Evolutionary conservation across 2,113 vertebrate species (phyloP), one percentile per base, ranked within the genome.

Genomic region (Sterna hirundo): DNA sequence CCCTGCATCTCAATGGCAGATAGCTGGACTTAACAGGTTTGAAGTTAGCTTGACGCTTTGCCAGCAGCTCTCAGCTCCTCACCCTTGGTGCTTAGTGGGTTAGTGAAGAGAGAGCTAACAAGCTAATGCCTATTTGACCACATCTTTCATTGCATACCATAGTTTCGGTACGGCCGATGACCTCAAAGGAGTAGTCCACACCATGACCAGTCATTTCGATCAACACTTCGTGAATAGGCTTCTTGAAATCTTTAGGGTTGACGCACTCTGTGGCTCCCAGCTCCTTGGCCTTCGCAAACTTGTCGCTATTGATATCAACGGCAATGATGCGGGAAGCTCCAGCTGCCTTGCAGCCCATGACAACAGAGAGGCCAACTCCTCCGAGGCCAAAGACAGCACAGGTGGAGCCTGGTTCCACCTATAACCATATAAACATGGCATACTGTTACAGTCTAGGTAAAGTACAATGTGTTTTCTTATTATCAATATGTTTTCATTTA

Each of bases 291-390:
- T 97, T 98, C 61, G 97, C 66, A 94, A 98, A 99, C 94, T 99
- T 99, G 34, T 95, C 77, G 0, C 29, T 96, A 3, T 99, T 99
- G 96, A 98, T 96, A 55, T 99, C 99, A 10, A 99, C 18, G 0
- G 66, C 99, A 54, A 99, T 99, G 97, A 99, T 99, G 88, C 98
- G 98, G 83, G 98, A 98, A 60, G 99, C 99, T 55, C 99, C 99
- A 0, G 99, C 99, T 0, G 10, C 97, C 94, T 99, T 99, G 96
- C 99, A 99, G 77, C 99, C 99, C 44, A 99, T 99, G 57, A 99
- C 8, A 16, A 96, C 98, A 4, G 99, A 98, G 61, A 99, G 98
- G 29, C 99, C 99, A 4, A 99, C 98, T 4, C 98, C 98, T 75
- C 99, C 99, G 0, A 99, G 96, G 52, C 99, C 99, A 1, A 99